Conservation (phyloP, 1,140 invertebrate genomes). For the Dreissena rostriformis region DNA sequence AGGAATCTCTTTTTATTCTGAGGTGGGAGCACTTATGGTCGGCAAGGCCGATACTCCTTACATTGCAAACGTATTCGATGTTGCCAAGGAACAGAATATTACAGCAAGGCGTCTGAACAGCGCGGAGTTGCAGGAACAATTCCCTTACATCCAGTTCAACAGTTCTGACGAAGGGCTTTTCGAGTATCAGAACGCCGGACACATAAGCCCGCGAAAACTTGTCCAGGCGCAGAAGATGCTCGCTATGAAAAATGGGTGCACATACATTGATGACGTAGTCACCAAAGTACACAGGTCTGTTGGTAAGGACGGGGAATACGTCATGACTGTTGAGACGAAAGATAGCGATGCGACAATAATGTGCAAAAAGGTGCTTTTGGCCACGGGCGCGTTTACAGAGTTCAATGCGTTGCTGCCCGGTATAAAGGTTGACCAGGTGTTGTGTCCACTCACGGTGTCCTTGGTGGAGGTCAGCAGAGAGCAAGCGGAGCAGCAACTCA, state of each 20-base stretch:
- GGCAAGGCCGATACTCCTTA: constrained; percentile 28
- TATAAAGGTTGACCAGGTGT: constrained; percentile 2
- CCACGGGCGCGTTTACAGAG: constrained; percentile 67
- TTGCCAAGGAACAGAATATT: background rate
- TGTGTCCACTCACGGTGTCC: constrained; percentile 52
- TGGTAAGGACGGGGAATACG: constrained; percentile 9
- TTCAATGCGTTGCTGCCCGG: constrained; percentile 55
- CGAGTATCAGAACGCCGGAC: constrained; percentile 52
- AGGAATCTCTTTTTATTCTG: constrained; percentile 64
- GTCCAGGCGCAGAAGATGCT: constrained; percentile 54
- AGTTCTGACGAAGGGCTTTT: constrained; percentile 28
- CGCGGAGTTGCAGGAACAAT: background rate
- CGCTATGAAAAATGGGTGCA: constrained; percentile 48
- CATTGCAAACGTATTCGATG: constrained; percentile 6
- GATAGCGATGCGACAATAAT: constrained; percentile 21
- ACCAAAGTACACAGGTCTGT: constrained; percentile 21
- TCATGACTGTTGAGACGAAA: constrained; percentile 58
- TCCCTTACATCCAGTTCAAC: constrained; percentile 55
- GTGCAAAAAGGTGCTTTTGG: constrained; percentile 56
- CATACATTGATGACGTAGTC: constrained; percentile 54
- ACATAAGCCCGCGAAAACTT: constrained; percentile 63
- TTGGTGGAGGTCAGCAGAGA: constrained; percentile 57
- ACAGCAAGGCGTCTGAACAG: background rate
- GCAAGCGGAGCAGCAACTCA: constrained; percentile 1
- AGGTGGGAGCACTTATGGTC: constrained; percentile 59